These are phyloP conservation scores for Musca vetustissima DNA, from an alignment of 1,140 invertebrate species.

Conservation along the genomic window DNA sequence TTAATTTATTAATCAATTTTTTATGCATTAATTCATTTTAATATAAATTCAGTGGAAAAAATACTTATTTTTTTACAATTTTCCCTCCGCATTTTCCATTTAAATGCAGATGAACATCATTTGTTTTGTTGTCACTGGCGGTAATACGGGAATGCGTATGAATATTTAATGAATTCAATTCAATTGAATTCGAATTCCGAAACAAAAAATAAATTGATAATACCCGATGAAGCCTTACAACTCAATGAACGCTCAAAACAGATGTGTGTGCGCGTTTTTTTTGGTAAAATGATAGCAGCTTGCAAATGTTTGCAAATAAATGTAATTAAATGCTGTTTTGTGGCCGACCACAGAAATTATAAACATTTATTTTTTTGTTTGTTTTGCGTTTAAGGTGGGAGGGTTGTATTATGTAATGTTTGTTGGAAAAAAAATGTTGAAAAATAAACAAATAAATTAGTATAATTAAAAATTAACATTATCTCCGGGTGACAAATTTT, in stretches of 20 bases:
- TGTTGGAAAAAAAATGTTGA: not conserved
- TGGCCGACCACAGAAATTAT: slow-evolving; percentile 10
- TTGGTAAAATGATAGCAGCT: not conserved
- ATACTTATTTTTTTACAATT: not conserved
- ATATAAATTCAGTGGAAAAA: not conserved
- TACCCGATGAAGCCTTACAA: not conserved
- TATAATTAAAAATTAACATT: too few relatives aligned
- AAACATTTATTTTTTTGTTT: not conserved
- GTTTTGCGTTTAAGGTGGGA: too few relatives aligned
- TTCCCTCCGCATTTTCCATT: not conserved
- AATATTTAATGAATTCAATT: slow-evolving; percentile 11
- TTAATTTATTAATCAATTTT: too few relatives aligned
- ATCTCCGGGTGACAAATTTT: too few relatives aligned
- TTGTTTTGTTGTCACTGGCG: not conserved
- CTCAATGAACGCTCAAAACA: not conserved
- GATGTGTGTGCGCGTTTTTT: too few relatives aligned
- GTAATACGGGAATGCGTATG: not conserved
- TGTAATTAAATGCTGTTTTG: slow-evolving; percentile 18
- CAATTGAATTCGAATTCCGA: not conserved
- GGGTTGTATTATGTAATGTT: not conserved
- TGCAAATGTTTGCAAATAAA: not conserved
- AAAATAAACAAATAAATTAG: too few relatives aligned
- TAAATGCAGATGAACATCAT: slow-evolving; percentile 14
- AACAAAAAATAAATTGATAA: not conserved
- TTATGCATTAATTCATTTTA: not conserved